Conservation (phyloP, 1,140 invertebrate genomes). For the Trachymyrmex cornetzi region DNA sequence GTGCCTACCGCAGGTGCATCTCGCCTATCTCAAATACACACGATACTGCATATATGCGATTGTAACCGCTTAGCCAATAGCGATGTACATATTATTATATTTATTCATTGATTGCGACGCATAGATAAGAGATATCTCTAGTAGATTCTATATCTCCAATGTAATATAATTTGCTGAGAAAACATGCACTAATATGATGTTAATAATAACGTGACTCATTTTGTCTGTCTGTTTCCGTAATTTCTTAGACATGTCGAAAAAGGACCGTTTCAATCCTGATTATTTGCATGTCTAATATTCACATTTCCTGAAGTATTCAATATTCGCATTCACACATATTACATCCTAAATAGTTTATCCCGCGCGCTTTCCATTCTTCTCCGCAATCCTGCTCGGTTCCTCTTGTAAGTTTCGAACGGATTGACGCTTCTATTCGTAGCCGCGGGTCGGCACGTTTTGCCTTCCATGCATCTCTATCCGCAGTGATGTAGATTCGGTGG, state of each 20-base stretch:
- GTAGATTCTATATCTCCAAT: not conserved
- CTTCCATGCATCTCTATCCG: slow-evolving; percentile 17
- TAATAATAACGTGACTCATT: not conserved
- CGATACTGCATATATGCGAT: slow-evolving; percentile 1
- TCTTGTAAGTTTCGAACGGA: not conserved
- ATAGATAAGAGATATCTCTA: not conserved
- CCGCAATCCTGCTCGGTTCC: not conserved
- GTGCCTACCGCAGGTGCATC: slow-evolving; percentile 50
- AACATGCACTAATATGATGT: not conserved
- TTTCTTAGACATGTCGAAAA: not conserved
- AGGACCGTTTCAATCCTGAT: not conserved
- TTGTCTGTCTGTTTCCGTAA: no score
- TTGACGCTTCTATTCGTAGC: slow-evolving; percentile 23
- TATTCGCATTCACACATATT: not conserved
- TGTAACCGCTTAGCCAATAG: slow-evolving; percentile 3
- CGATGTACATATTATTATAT: slow-evolving; percentile 25
- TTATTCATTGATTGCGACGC: slow-evolving; percentile 18
- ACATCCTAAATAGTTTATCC: not conserved
- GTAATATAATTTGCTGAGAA: not conserved
- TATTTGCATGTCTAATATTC: not conserved
- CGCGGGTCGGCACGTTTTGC: slow-evolving; percentile 52
- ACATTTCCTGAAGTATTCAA: not conserved
- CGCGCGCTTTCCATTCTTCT: slow-evolving; percentile 4
- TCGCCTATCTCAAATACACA: slow-evolving; percentile 20
- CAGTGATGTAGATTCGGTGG: slow-evolving; percentile 36